Conservation (phyloP, 2,113 vertebrate genomes). For the Larimichthys crocea region DNA sequence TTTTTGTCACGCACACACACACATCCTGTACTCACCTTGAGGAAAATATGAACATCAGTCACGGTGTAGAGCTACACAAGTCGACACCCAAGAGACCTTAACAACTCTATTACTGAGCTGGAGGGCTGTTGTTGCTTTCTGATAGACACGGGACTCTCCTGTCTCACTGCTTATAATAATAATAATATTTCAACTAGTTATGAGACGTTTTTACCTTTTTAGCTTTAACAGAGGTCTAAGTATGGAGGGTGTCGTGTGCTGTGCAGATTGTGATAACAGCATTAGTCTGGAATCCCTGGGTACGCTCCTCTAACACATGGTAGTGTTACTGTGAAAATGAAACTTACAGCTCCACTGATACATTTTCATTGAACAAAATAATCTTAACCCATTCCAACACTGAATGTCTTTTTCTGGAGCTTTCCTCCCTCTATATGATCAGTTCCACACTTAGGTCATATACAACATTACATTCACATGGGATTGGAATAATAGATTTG, state of each 20-base stretch:
- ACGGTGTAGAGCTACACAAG: neutral
- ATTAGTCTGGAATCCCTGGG: too few relatives aligned
- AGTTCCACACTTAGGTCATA: too few relatives aligned
- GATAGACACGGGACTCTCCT: neutral
- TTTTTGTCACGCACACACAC: neutral
- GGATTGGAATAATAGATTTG: too few relatives aligned
- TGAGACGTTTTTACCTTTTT: too few relatives aligned
- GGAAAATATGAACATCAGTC: conserved; percentile 1
- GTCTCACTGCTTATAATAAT: neutral
- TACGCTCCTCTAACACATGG: too few relatives aligned
- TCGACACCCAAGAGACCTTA: neutral
- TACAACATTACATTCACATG: too few relatives aligned
- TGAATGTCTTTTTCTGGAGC: neutral
- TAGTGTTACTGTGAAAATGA: too few relatives aligned
- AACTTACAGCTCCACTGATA: neutral
- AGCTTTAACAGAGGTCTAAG: neutral
- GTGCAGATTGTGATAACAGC: neutral
- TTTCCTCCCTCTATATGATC: too few relatives aligned
- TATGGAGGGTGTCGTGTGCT: neutral
- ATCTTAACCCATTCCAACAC: neutral
- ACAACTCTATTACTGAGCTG: conserved; percentile 37
- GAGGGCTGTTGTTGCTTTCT: neutral
- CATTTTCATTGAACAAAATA: neutral
- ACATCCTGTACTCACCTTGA: neutral
- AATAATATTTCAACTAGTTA: neutral